Percentiles rank a stretch among this genome's conserved stretches.
These are phyloP conservation scores for Limulus polyphemus DNA, from an alignment of 2,888 invertebrate genomes.

Conservation along the genomic window DNA sequence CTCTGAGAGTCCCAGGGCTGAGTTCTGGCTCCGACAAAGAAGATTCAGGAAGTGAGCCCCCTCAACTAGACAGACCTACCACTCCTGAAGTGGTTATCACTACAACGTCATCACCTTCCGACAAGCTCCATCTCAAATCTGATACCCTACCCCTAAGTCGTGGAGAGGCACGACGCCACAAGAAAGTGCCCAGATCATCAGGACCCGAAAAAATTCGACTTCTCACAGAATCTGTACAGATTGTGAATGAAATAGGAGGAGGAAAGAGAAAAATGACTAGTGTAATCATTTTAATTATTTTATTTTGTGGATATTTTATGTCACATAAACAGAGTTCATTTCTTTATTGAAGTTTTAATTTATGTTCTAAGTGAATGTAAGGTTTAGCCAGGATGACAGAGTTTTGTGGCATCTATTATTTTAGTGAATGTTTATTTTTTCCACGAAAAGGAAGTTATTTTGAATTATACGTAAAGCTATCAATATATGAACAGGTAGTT, in stretches of 20 bases:
- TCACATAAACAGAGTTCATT: no score
- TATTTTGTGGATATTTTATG: neutral
- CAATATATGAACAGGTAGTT: no score
- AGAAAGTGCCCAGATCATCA: constrained; percentile 6
- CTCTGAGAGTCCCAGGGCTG: constrained; percentile 6
- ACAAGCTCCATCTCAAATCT: constrained; percentile 11
- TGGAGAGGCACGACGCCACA: constrained; percentile 11
- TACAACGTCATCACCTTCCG: constrained; percentile 6
- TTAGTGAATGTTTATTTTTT: no score
- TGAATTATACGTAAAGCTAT: no score
- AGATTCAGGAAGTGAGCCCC: constrained; percentile 4
- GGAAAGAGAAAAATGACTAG: constrained; percentile 11
- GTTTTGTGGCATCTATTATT: no score
- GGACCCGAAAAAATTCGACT: constrained; percentile 23
- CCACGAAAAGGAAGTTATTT: no score
- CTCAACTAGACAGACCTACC: constrained; percentile 10
- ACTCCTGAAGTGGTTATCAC: constrained; percentile 21
- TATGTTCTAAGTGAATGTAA: no score
- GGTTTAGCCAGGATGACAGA: no score
- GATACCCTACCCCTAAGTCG: constrained; percentile 17
- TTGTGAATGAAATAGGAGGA: constrained; percentile 19
- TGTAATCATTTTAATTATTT: neutral
- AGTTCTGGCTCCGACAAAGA: constrained; percentile 7
- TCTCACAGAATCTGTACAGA: constrained; percentile 17
- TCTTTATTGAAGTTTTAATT: no score